phyloP scores from a whole-genome alignment of 37 sponge, comb jelly and placozoan species.

The Cliona cf. orientalis region DNA sequence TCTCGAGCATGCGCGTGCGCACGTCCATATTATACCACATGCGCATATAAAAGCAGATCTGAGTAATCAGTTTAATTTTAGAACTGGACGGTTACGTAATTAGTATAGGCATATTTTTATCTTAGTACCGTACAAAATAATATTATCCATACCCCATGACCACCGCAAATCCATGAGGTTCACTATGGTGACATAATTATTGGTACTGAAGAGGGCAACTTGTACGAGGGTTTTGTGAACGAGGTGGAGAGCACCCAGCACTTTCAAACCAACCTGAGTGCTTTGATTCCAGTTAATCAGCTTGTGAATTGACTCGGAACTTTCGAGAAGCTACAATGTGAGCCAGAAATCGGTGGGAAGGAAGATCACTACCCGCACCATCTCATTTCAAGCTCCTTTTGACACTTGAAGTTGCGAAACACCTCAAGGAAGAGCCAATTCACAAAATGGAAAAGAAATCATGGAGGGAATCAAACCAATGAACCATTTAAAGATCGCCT shows the following conservation, averaged over 20 bases:
- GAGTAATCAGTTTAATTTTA: too few species aligned
- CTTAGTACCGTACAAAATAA: too few species aligned
- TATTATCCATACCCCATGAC: too few species aligned
- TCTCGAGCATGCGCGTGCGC: too few species aligned
- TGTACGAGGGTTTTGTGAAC: background rate
- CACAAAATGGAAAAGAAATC: background rate
- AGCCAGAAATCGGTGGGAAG: background rate
- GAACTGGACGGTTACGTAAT: too few species aligned
- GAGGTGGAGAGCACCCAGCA: background rate
- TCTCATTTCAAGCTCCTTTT: background rate
- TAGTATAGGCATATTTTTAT: too few species aligned
- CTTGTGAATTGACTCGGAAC: background rate
- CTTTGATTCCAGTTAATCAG: background rate
- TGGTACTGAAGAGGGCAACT: conserved; percentile 60
- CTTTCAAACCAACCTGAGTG: background rate
- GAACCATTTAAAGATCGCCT: background rate
- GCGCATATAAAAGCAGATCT: too few species aligned
- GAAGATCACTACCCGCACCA: background rate
- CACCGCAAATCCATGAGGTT: conserved; percentile 24
- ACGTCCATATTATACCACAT: too few species aligned
- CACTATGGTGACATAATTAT: conserved; percentile 13
- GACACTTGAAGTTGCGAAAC: background rate
- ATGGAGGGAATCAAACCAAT: background rate
- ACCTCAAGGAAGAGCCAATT: background rate
- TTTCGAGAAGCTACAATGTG: background rate